Percentiles rank a stretch among this genome's conserved stretches.
These are phyloP conservation scores for Oenanthe oenanthe DNA, from an alignment of 2,113 vertebrate genomes.

Conservation along the genomic window DNA sequence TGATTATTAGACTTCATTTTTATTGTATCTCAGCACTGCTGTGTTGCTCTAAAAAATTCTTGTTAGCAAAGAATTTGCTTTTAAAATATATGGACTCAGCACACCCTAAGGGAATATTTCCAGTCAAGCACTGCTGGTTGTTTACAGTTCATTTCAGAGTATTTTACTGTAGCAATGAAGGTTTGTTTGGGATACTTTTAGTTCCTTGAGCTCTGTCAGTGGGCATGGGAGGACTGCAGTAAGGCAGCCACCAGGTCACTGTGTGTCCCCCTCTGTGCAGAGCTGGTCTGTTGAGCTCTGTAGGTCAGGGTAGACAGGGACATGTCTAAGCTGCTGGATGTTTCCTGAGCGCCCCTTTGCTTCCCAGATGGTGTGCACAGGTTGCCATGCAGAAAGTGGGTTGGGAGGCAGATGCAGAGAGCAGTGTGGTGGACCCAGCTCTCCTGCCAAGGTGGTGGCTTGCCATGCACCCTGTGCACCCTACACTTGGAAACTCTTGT, in stretches of 20 bases:
- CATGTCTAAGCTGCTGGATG: fast-evolving
- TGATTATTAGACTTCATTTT: not conserved
- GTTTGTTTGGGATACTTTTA: not conserved
- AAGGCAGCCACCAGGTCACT: fast-evolving
- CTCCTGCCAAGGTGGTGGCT: not conserved
- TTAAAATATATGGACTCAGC: not conserved
- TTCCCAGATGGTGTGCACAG: not conserved
- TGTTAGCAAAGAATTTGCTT: not conserved
- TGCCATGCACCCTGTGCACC: fast-evolving
- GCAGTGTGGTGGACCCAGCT: fast-evolving
- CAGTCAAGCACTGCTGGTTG: not conserved
- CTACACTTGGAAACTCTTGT: fast-evolving
- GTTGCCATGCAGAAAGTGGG: not conserved
- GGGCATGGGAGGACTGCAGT: not conserved
- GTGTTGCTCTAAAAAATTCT: not conserved
- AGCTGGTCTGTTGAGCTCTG: not conserved
- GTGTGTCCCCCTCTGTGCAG: not conserved
- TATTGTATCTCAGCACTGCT: not conserved
- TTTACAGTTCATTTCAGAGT: not conserved
- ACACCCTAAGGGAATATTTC: not conserved
- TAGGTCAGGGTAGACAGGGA: no score
- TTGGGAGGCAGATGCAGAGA: not conserved
- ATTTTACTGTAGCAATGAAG: not conserved
- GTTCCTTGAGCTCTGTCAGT: not conserved
- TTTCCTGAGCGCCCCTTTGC: not conserved